A percentile compares a stretch with the other conserved stretches of the same genome.
phyloP scores from a whole-genome alignment of 2,888 invertebrate genomes.

The Pammene fasciana region DNA sequence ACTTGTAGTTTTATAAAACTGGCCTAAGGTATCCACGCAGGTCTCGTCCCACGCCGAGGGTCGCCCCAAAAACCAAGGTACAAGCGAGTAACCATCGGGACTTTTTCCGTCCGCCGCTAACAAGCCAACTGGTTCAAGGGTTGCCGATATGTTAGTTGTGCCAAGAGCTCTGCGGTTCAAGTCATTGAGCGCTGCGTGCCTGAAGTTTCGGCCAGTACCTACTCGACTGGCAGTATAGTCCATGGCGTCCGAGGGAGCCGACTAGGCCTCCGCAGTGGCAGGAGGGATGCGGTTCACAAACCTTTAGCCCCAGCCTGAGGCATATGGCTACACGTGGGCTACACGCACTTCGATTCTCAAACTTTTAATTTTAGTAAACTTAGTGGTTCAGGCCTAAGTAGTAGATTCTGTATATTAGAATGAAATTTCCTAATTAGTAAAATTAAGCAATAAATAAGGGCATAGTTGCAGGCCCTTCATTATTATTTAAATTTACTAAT shows the following conservation, averaged over 20 bases:
- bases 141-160: not conserved
- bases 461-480: too few relatives aligned
- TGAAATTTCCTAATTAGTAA: too few relatives aligned
- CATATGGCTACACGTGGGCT: too few relatives aligned
- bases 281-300: not conserved
- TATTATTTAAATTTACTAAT: too few relatives aligned
- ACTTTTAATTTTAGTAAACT: too few relatives aligned
- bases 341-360: too few relatives aligned
- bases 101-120: not conserved
- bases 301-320: not conserved
- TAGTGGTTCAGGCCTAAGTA: too few relatives aligned
- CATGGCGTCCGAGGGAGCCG: not conserved
- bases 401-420: too few relatives aligned
- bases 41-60: not conserved
- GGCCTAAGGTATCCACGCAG: too few relatives aligned
- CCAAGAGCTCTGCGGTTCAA: constrained; percentile 1
- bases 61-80: not conserved
- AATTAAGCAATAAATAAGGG: too few relatives aligned
- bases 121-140: not conserved
- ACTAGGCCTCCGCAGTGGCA: not conserved
- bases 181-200: constrained; percentile 1
- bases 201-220: not conserved
- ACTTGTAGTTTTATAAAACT: too few relatives aligned
- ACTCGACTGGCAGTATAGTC: not conserved
- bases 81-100: not conserved